Conservation (phyloP, 2,888 invertebrate species). For the Capitulum mitella region DNA sequence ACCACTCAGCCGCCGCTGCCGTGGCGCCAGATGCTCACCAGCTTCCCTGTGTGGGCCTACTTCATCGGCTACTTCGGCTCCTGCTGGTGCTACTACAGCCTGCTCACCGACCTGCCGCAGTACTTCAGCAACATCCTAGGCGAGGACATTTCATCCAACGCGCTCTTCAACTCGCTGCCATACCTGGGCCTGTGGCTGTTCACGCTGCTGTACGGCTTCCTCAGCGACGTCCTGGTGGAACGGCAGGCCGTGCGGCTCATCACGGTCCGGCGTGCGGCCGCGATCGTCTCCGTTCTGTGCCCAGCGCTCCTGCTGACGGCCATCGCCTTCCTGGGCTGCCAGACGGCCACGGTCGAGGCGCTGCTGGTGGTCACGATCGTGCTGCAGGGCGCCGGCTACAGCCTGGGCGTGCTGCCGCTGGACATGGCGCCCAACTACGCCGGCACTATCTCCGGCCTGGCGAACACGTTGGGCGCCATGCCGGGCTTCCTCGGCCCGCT, state of each 20-base stretch:
- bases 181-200: constrained; percentile 27
- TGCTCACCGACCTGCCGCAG: constrained; percentile 26
- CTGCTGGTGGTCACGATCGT: constrained; percentile 51
- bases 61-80: not conserved
- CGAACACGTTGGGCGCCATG: constrained; percentile 66
- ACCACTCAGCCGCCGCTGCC: not conserved
- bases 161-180: constrained; percentile 26
- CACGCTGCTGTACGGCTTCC: constrained; percentile 5
- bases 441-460: constrained; percentile 75
- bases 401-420: constrained; percentile 77
- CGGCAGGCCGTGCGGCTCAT: not conserved
- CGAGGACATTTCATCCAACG: constrained; percentile 27
- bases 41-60: not conserved
- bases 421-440: constrained; percentile 77
- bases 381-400: constrained; percentile 77
- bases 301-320: constrained; percentile 63
- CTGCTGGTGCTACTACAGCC: constrained; percentile 29
- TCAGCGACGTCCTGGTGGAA: constrained; percentile 8
- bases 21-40: not conserved
- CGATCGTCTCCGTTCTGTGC: not conserved
- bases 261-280: not conserved
- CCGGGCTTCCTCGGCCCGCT: constrained; percentile 72
- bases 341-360: constrained; percentile 63
- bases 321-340: constrained; percentile 78
- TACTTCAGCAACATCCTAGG: constrained; percentile 28